Evolutionary conservation across 2,797 vertebrate genomes (phyloP), one percentile per base, ranked within the genome.

Genomic region (Artibeus jamaicensis): DNA sequence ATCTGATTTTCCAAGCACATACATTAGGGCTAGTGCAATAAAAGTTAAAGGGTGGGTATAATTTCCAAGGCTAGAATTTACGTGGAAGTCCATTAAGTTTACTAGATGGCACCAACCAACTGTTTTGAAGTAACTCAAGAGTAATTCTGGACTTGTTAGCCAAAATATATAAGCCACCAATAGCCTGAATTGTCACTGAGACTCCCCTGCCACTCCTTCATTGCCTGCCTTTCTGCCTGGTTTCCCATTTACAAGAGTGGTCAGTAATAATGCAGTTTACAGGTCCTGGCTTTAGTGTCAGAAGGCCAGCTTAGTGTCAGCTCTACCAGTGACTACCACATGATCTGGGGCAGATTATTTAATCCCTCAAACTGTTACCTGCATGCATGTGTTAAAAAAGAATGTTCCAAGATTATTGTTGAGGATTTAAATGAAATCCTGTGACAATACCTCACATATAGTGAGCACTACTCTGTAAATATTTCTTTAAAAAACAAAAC

Each of bases 101-200:
- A 79, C 84, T 73, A 90, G 53, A 59, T 84, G n/a, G 42, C 29
- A 50, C 34, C n/a, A 92, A 8, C 32, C 21, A 59, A 2, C 11
- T 77, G 24, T 83, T 94, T 78, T 78, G 62, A 82, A 94, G 21
- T 93, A 90, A 76, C 59, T 95, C 12, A 70, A 32, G 32, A 50
- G 21, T 59, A 57, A 81, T 81, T 86, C 53, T 89, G 81, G 32
- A 53, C 18, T 78, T 39, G 2, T n/a, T 90, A 71, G 70, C 76
- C 39, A 86, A 46, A 46, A 22, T 55, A 32, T 82, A 10, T 70
- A 39, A n/a, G n/a, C 5, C 16, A 3, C 44, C 11, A 70, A 5
- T 39, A 89, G 29, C 29, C 70, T 42, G 94, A 14, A 22, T 44
- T 87, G 59, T 15, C 32, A 59, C 46, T 4, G 14, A 39, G 9